Evolutionary conservation across 2,888 invertebrate species (phyloP).

Genomic region (Tachystola acroxantha): DNA sequence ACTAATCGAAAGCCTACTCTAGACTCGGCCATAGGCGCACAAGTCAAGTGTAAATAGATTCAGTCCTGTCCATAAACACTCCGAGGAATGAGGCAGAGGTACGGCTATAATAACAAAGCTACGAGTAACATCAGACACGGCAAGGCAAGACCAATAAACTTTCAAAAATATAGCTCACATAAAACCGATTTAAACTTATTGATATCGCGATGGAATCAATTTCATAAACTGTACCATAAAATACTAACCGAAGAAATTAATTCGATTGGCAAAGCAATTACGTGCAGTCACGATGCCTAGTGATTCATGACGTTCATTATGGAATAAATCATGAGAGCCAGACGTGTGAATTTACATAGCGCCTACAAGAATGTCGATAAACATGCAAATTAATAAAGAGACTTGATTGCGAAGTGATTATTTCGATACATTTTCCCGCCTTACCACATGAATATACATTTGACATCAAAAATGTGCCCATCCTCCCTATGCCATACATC

Average conservation of each 20-base stretch:
- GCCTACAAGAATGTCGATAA: constrained; percentile 43
- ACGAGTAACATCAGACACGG: too few species aligned
- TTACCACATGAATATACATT: too few species aligned
- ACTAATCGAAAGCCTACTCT: too few species aligned
- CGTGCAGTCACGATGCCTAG: constrained; percentile 63
- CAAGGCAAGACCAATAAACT: constrained; percentile 13
- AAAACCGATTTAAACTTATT: constrained; percentile 41
- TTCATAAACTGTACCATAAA: constrained; percentile 69
- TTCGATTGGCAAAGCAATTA: constrained; percentile 74
- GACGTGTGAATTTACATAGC: constrained; percentile 61
- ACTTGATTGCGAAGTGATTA: constrained; percentile 11
- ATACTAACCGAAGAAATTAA: constrained; percentile 64
- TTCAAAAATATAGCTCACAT: constrained; percentile 27
- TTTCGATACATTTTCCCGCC: neutral
- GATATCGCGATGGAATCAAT: constrained; percentile 59
- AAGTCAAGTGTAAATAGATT: too few species aligned
- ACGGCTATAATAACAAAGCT: too few species aligned
- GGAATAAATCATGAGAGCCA: constrained; percentile 50
- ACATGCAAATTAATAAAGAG: constrained; percentile 37
- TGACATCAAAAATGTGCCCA: too few species aligned
- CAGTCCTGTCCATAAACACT: too few species aligned
- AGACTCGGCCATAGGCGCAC: too few species aligned
- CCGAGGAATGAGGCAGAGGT: too few species aligned
- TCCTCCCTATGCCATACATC: too few species aligned
- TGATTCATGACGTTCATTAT: constrained; percentile 64